phyloP scores from a whole-genome alignment of 1,140 invertebrate genomes.

The Sipha flava region DNA sequence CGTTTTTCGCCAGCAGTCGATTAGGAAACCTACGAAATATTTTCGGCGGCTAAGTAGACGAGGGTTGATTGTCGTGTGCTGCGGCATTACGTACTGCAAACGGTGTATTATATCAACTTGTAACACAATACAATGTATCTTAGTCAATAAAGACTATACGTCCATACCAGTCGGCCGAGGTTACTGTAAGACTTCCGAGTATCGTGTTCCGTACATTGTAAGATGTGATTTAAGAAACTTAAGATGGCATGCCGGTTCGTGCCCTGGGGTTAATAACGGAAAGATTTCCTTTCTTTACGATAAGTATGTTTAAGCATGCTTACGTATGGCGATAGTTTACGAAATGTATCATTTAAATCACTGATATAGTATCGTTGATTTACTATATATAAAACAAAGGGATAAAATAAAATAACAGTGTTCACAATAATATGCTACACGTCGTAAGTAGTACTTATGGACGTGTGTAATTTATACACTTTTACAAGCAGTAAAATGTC shows the following conservation, averaged over 20 bases:
- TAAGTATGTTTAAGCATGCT: too few relatives aligned
- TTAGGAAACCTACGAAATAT: slow-evolving; percentile 23
- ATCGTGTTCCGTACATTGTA: neutral
- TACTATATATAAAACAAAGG: too few relatives aligned
- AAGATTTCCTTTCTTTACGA: slow-evolving; percentile 7
- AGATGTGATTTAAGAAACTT: slow-evolving; percentile 23
- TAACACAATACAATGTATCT: slow-evolving; percentile 13
- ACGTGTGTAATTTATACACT: too few relatives aligned
- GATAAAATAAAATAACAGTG: too few relatives aligned
- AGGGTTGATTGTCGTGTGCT: neutral
- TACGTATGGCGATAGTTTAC: too few relatives aligned
- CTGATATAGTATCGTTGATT: too few relatives aligned
- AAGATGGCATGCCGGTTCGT: neutral
- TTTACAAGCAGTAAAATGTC: too few relatives aligned
- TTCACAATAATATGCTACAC: too few relatives aligned
- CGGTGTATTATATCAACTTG: neutral
- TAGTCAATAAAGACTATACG: too few relatives aligned
- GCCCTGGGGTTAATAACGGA: neutral
- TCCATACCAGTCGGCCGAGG: neutral
- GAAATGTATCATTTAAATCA: too few relatives aligned
- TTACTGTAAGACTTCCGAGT: slow-evolving; percentile 1
- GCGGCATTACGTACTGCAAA: neutral
- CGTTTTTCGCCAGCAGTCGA: neutral
- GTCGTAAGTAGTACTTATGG: too few relatives aligned
- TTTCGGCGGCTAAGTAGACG: neutral